Percentiles rank a stretch among this genome's conserved stretches.
phyloP scores from a whole-genome alignment of 2,888 invertebrate species.

The Conchocele bisecta region DNA sequence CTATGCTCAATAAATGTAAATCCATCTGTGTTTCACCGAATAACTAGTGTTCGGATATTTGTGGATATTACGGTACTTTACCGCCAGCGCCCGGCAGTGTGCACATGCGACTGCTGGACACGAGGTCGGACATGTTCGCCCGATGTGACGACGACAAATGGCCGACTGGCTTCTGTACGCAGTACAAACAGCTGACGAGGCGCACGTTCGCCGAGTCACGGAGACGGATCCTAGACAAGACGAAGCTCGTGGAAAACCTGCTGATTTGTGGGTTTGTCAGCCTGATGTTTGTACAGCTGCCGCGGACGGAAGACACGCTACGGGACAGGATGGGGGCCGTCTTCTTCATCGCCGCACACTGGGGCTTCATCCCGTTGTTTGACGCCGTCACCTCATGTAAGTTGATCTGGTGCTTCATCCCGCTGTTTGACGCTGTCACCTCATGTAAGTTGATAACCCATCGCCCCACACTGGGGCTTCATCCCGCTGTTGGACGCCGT shows the following conservation, averaged over 20 bases:
- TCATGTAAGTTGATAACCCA: too few species aligned
- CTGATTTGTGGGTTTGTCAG: slow-evolving; percentile 86
- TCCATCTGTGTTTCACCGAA: too few species aligned
- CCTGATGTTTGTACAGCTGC: slow-evolving; percentile 90
- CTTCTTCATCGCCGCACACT: slow-evolving; percentile 92
- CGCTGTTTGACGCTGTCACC: too few species aligned
- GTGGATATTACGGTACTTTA: too few species aligned
- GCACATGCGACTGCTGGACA: slow-evolving; percentile 55
- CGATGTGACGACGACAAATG: slow-evolving; percentile 82
- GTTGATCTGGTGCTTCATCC: too few species aligned
- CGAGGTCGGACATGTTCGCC: slow-evolving; percentile 2
- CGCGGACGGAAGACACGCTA: slow-evolving; percentile 88
- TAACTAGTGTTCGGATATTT: too few species aligned
- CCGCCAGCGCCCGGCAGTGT: slow-evolving; percentile 45
- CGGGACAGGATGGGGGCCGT: slow-evolving; percentile 91
- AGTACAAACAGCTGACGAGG: slow-evolving; percentile 88
- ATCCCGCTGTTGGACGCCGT: too few species aligned
- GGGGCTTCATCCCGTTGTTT: slow-evolving; percentile 92
- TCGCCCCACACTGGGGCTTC: too few species aligned
- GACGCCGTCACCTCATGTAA: slow-evolving; percentile 91
- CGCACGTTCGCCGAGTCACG: slow-evolving; percentile 86
- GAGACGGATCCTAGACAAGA: slow-evolving; percentile 89
- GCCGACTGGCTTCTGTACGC: slow-evolving; percentile 91
- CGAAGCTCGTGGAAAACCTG: slow-evolving; percentile 88
- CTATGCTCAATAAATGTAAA: too few species aligned